These are phyloP conservation scores for Nixonia krombeini DNA, from an alignment of 1,140 invertebrate species.

Conservation along the genomic window DNA sequence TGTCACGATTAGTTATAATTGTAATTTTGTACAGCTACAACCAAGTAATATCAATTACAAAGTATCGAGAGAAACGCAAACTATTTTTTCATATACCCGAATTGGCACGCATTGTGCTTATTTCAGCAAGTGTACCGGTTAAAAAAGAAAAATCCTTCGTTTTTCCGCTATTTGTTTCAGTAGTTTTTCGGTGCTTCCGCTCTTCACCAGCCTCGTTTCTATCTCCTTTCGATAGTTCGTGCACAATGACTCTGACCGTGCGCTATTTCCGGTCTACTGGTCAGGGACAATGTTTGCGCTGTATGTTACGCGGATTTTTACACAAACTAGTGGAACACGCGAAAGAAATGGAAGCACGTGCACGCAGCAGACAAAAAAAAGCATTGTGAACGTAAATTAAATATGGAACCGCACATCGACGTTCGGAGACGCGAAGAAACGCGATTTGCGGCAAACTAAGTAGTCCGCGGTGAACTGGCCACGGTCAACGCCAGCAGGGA, in stretches of 20 bases:
- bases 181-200: slow-evolving; percentile 7
- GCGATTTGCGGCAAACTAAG: too few relatives aligned
- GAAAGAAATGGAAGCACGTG: background rate
- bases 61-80: too few relatives aligned
- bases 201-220: slow-evolving; percentile 8
- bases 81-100: too few relatives aligned
- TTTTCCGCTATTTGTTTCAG: slow-evolving; percentile 2
- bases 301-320: slow-evolving; percentile 14
- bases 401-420: slow-evolving; percentile 1
- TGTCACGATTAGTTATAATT: too few relatives aligned
- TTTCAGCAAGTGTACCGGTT: too few relatives aligned
- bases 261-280: slow-evolving; percentile 52
- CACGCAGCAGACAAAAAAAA: slow-evolving; percentile 3
- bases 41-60: too few relatives aligned
- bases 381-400: slow-evolving; percentile 2
- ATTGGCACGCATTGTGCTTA: too few relatives aligned
- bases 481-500: slow-evolving; percentile 18
- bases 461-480: slow-evolving; percentile 16
- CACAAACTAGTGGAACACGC: slow-evolving; percentile 4
- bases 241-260: slow-evolving; percentile 48
- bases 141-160: too few relatives aligned
- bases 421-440: too few relatives aligned
- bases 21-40: too few relatives aligned
- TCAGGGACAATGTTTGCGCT: slow-evolving; percentile 46
- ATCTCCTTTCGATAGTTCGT: slow-evolving; percentile 28